These are phyloP conservation scores for Turnix velox DNA, from an alignment of 2,113 vertebrate genomes.

Conservation along the genomic window DNA sequence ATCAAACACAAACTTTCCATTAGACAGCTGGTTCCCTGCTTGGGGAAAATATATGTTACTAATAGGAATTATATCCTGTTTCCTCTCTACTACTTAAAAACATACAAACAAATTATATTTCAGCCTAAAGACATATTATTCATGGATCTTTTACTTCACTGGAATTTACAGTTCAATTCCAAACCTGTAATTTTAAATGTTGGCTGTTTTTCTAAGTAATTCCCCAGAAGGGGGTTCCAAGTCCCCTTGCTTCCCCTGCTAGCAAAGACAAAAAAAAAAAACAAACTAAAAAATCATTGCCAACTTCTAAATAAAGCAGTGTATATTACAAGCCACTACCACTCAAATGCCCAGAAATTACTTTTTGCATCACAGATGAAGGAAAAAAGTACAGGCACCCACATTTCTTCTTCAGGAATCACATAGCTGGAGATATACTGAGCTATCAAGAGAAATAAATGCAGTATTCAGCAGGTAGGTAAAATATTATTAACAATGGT, in stretches of 20 bases:
- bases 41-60: constrained; percentile 36
- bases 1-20: constrained; percentile 39
- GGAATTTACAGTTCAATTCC: constrained; percentile 42
- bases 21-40: constrained; percentile 29
- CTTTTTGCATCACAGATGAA: background rate
- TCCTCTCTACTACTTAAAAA: constrained; percentile 52
- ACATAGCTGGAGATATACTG: background rate
- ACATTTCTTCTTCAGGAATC: background rate
- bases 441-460: background rate
- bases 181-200: constrained; percentile 45
- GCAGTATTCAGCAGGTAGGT: background rate
- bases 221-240: constrained; percentile 29
- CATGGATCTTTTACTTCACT: constrained; percentile 37
- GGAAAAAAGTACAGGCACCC: background rate
- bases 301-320: background rate
- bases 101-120: constrained; percentile 56
- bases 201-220: constrained; percentile 55
- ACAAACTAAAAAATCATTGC: background rate
- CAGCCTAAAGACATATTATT: constrained; percentile 35
- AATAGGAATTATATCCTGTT: constrained; percentile 48
- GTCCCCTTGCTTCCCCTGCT: background rate
- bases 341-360: background rate
- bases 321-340: background rate
- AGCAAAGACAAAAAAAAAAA: background rate
- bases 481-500: background rate